phyloP scores from a whole-genome alignment of 2,797 vertebrate species.

The Podarcis siculus region DNA sequence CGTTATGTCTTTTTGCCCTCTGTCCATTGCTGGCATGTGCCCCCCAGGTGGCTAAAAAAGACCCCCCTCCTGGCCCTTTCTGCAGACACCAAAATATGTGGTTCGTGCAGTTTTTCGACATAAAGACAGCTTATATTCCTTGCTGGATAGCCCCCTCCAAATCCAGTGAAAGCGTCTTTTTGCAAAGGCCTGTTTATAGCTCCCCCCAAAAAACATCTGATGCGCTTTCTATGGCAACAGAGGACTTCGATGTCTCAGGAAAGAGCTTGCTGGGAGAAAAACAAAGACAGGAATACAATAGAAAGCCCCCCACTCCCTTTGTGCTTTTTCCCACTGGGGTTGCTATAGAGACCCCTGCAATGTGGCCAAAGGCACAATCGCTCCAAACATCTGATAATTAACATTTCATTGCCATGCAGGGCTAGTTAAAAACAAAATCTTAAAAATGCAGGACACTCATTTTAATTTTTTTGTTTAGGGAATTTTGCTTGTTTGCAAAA shows the following conservation, averaged over 20 bases:
- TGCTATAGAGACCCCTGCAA: background rate
- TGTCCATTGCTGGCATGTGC: too few species aligned
- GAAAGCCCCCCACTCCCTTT: background rate
- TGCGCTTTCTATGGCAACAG: background rate
- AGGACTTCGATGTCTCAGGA: background rate
- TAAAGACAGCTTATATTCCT: too few species aligned
- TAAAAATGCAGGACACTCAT: accelerated
- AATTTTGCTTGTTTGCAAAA: too few species aligned
- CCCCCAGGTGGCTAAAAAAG: too few species aligned
- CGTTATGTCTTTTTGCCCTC: too few species aligned
- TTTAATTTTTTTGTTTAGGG: too few species aligned
- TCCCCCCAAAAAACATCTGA: background rate
- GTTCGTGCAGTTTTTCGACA: too few species aligned
- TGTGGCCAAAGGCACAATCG: background rate
- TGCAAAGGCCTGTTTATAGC: background rate
- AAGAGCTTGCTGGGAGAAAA: background rate
- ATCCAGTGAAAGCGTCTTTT: too few species aligned
- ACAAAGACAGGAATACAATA: background rate
- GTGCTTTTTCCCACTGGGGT: background rate
- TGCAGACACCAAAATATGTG: too few species aligned
- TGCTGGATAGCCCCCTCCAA: too few species aligned
- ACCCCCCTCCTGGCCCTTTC: too few species aligned
- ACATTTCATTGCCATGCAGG: background rate
- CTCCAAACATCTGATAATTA: conserved; percentile 22
- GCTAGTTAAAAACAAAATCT: too few species aligned